Evolutionary conservation across 1,140 invertebrate genomes (phyloP).

Genomic region (Campodea augens): DNA sequence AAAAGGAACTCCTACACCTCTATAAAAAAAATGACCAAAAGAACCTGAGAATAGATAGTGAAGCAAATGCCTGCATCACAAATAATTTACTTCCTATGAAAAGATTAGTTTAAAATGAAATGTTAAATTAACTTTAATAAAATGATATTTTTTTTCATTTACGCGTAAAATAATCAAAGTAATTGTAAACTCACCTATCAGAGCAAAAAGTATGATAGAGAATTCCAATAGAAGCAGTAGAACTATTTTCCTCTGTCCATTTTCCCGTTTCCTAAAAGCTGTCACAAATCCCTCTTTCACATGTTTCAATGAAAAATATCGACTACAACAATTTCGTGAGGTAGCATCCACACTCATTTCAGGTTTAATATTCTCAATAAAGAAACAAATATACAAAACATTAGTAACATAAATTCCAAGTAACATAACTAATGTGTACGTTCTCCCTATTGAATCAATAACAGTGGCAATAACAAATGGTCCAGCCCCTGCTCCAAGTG

Average conservation of each 20-base stretch:
- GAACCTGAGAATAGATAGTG: not conserved
- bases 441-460: not conserved
- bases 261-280: slow-evolving; percentile 18
- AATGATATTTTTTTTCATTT: too few relatives aligned
- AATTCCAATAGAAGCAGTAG: slow-evolving; percentile 18
- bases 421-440: not conserved
- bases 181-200: slow-evolving; percentile 14
- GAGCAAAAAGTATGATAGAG: slow-evolving; percentile 18
- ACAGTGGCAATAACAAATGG: slow-evolving; percentile 10
- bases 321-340: not conserved
- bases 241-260: slow-evolving; percentile 17
- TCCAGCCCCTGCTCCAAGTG: slow-evolving; percentile 24
- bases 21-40: not conserved
- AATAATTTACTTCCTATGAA: too few relatives aligned
- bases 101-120: not conserved
- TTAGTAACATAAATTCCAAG: not conserved
- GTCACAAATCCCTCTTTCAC: slow-evolving; percentile 19
- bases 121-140: too few relatives aligned
- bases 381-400: not conserved
- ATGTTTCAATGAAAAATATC: slow-evolving; percentile 12
- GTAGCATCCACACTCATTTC: not conserved
- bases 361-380: not conserved
- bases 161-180: too few relatives aligned
- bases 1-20: too few relatives aligned
- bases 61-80: too few relatives aligned